Evolutionary conservation across 1,140 invertebrate genomes (phyloP).

Genomic region (Drosophila bifasciata): DNA sequence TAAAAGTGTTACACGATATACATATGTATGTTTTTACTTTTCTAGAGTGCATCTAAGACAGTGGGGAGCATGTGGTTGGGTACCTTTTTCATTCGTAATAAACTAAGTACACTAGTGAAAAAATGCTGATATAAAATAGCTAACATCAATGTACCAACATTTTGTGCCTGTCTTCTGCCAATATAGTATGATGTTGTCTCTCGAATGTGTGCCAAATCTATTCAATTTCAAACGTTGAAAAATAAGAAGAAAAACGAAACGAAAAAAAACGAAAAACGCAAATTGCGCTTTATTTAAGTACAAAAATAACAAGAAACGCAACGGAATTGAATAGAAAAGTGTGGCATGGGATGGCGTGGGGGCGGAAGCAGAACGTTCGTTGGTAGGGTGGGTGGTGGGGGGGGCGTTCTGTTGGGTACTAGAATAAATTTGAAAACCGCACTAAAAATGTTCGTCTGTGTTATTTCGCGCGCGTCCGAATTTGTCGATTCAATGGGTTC

Average conservation of each 20-base stretch:
- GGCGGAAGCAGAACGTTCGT: conserved; percentile 4
- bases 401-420: conserved; percentile 16
- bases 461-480: conserved; percentile 41
- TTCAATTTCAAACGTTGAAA: conserved; percentile 80
- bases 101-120: too few species aligned
- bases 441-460: conserved; percentile 46
- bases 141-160: conserved; percentile 42
- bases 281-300: conserved; percentile 82
- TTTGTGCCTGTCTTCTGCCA: conserved; percentile 42
- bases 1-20: too few species aligned
- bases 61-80: too few species aligned
- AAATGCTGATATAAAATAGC: too few species aligned
- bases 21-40: too few species aligned
- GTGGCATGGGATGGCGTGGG: conserved; percentile 18
- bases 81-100: too few species aligned
- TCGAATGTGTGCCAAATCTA: conserved; percentile 81
- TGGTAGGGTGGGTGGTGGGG: not conserved
- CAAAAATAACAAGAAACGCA: conserved; percentile 74
- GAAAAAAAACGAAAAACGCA: conserved; percentile 22
- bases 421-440: conserved; percentile 67
- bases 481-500: conserved; percentile 59
- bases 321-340: conserved; percentile 30
- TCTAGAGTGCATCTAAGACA: too few species aligned
- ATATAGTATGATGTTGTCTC: conserved; percentile 46
- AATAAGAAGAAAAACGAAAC: conserved; percentile 42